phyloP scores from a whole-genome alignment of 2,888 invertebrate genomes.

The Cremastinae sp. region DNA sequence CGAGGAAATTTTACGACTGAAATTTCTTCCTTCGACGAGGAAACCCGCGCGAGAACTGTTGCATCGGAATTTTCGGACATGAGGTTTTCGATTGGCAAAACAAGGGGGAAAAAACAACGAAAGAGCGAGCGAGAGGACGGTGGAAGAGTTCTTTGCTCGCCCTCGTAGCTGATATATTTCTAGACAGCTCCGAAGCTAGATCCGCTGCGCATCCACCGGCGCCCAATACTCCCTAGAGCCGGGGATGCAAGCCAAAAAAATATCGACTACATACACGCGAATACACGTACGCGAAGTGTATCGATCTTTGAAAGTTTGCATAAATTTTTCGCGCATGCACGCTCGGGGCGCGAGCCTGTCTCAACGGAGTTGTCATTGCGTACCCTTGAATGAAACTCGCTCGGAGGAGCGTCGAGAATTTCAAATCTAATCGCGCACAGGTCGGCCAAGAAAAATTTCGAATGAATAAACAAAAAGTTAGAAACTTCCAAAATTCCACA shows the following conservation, averaged over 20 bases:
- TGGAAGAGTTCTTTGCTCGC: conserved; percentile 50
- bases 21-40: conserved; percentile 51
- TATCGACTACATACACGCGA: conserved; percentile 18
- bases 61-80: conserved; percentile 44
- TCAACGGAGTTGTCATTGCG: conserved; percentile 62
- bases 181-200: conserved; percentile 60
- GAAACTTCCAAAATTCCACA: too few relatives aligned
- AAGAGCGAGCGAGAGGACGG: conserved; percentile 10
- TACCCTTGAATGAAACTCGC: conserved; percentile 63
- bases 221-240: conserved; percentile 47
- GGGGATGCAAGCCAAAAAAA: conserved; percentile 60
- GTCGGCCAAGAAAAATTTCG: too few relatives aligned
- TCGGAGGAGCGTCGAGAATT: conserved; percentile 7
- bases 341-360: conserved; percentile 46
- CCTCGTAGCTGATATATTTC: conserved; percentile 61
- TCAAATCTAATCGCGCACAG: conserved; percentile 4
- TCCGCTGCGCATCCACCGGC: conserved; percentile 57
- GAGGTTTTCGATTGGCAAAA: conserved; percentile 56
- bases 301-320: not conserved
- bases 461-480: not conserved
- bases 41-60: conserved; percentile 50
- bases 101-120: conserved; percentile 6
- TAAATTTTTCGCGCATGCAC: conserved; percentile 31
- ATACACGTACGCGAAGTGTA: not conserved
- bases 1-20: conserved; percentile 15